Percentiles rank a stretch among this genome's conserved stretches.
phyloP scores from a whole-genome alignment of 1,140 invertebrate genomes.

The Cotesia chilonis region DNA sequence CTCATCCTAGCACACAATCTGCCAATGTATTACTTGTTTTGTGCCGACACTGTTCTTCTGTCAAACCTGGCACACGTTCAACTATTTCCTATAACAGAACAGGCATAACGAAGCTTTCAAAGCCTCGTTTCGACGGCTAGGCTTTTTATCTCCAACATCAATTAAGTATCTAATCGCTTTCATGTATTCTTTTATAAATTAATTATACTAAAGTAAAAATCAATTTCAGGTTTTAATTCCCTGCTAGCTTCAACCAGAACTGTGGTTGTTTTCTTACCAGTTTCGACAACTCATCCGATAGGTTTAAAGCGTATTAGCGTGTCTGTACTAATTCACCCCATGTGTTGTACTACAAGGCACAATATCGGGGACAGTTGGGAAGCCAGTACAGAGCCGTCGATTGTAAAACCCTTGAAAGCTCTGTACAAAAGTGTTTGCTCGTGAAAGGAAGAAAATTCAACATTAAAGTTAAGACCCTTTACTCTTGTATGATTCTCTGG shows the following conservation, averaged over 20 bases:
- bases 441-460: constrained; percentile 15
- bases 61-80: constrained; percentile 17
- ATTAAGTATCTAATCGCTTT: neutral
- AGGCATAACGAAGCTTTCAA: neutral
- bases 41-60: constrained; percentile 11
- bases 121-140: neutral
- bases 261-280: neutral
- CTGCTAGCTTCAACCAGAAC: neutral
- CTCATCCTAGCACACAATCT: constrained; percentile 20
- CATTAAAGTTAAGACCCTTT: neutral
- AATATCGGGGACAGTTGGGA: neutral
- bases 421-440: constrained; percentile 12
- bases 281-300: constrained; percentile 5
- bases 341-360: neutral
- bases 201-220: too few species aligned
- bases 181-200: neutral
- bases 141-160: neutral
- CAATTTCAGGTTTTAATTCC: too few species aligned
- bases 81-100: neutral
- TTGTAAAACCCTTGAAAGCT: constrained; percentile 21
- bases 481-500: too few species aligned
- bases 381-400: constrained; percentile 4
- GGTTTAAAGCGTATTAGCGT: constrained; percentile 8
- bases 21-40: constrained; percentile 18
- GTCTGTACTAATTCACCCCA: constrained; percentile 1